These are phyloP conservation scores for Balearica regulorum DNA, from an alignment of 2,797 vertebrate species.

Conservation along the genomic window DNA sequence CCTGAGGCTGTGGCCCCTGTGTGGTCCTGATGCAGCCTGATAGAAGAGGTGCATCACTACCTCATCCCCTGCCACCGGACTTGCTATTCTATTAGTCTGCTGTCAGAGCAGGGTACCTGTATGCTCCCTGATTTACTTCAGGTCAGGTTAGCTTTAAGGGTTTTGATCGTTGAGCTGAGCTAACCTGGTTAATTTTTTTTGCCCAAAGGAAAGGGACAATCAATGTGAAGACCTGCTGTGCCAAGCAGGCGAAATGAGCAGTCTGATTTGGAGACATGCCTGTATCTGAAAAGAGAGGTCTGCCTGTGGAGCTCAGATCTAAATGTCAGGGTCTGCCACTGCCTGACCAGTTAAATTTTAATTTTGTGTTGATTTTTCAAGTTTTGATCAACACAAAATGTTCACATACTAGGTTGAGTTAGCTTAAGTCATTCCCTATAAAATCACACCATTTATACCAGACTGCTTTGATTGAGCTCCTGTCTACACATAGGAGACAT, in stretches of 20 bases:
- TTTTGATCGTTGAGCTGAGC: not conserved
- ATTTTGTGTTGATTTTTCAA: not conserved
- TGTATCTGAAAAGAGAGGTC: not conserved
- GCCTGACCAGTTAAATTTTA: not conserved
- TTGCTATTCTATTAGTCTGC: not conserved
- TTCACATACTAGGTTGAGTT: not conserved
- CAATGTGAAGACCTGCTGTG: not conserved
- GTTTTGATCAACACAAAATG: conserved; percentile 2
- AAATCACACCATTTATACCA: not conserved
- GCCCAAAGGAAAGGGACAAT: not conserved
- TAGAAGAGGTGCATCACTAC: not conserved
- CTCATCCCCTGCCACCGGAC: accelerated
- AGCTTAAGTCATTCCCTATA: not conserved
- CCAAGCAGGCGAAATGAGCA: not conserved
- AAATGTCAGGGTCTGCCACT: not conserved
- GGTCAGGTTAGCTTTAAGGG: not conserved
- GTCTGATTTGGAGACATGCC: not conserved
- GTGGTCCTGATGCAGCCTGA: not conserved
- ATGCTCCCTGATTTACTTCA: not conserved
- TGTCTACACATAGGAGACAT: not conserved
- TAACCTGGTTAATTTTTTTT: not conserved
- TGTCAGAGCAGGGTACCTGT: not conserved
- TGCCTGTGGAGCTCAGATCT: not conserved
- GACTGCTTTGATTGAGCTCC: conserved; percentile 29
- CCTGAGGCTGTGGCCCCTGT: not conserved